Evolutionary conservation across 2,113 vertebrate genomes (phyloP).

Genomic region (Nothocercus nigrocapillus): DNA sequence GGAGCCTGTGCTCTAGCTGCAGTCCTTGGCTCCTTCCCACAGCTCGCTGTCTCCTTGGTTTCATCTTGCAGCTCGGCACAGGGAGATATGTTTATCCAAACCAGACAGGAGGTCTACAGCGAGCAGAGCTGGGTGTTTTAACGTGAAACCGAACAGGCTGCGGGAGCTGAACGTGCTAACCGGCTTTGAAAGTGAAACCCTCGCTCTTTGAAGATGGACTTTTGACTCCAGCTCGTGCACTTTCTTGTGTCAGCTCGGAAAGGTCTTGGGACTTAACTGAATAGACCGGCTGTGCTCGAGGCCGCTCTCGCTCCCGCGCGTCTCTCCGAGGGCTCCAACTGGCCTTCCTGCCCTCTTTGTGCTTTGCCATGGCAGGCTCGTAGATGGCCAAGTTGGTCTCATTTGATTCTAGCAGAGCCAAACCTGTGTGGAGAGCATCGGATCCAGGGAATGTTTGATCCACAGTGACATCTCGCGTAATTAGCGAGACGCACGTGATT

Average conservation of each 20-base stretch:
- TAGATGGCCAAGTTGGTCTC: neutral
- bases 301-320: no score
- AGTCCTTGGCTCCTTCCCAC: conserved; percentile 1
- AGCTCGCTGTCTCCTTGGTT: neutral
- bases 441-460: neutral
- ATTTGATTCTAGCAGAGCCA: neutral
- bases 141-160: neutral
- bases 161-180: accelerated
- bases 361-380: neutral
- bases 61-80: conserved; percentile 15
- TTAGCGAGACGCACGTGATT: neutral
- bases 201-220: neutral
- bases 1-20: conserved; percentile 13
- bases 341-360: neutral
- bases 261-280: neutral
- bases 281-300: neutral
- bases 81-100: neutral
- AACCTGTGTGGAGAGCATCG: neutral
- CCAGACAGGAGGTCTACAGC: neutral
- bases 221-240: accelerated
- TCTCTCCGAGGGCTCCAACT: no score
- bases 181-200: neutral
- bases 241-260: neutral
- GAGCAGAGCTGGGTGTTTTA: accelerated
- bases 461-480: neutral